Conservation (phyloP, 1,140 invertebrate genomes). For the Gryllus bimaculatus region DNA sequence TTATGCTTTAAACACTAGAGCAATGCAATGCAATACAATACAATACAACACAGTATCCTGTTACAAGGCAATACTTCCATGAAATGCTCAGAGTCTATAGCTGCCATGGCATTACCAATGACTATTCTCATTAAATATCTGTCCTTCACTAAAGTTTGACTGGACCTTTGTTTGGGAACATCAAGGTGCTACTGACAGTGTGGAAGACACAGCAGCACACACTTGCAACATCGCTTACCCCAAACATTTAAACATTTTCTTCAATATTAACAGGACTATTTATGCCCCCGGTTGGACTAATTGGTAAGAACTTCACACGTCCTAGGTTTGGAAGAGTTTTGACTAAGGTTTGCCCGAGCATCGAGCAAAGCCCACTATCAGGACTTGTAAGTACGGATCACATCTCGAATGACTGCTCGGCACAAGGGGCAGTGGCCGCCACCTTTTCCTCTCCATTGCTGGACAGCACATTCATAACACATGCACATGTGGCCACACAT, state of each 20-base stretch:
- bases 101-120: neutral
- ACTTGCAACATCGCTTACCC: no score
- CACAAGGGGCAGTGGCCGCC: slow-evolving; percentile 91
- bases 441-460: slow-evolving; percentile 81
- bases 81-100: neutral
- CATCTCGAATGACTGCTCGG: slow-evolving; percentile 81
- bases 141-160: neutral
- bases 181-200: no score
- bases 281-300: no score
- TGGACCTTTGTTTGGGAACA: no score
- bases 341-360: neutral
- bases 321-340: neutral
- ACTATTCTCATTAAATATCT: neutral
- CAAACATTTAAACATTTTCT: no score
- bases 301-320: neutral
- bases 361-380: slow-evolving; percentile 37
- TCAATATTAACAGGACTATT: no score
- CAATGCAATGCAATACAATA: neutral
- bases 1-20: neutral
- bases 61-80: neutral
- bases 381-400: slow-evolving; percentile 89
- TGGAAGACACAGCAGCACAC: no score
- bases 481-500: slow-evolving; percentile 98
- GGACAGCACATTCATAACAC: slow-evolving; percentile 91
- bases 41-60: neutral